These are phyloP conservation scores for Lamellibrachia satsuma DNA, from an alignment of 2,888 invertebrate genomes.

Conservation along the genomic window DNA sequence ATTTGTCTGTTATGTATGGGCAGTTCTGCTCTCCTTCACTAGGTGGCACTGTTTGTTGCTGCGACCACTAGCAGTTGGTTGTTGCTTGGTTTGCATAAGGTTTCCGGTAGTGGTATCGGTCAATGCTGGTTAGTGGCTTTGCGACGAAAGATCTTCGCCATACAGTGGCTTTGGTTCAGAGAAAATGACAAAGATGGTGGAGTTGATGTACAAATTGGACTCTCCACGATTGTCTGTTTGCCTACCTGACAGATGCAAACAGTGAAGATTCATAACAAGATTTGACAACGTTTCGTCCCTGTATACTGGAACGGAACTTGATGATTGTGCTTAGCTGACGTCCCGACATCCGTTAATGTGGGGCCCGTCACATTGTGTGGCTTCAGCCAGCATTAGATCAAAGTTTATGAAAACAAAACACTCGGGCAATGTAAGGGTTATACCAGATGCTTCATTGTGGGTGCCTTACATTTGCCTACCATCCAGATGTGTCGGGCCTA, in stretches of 20 bases:
- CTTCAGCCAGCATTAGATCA: neutral
- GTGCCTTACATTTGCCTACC: neutral
- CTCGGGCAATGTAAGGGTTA: no score
- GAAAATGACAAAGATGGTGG: neutral
- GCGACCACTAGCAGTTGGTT: neutral
- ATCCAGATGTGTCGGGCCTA: neutral
- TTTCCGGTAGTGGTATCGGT: neutral
- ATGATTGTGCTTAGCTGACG: neutral
- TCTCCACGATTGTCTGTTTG: neutral
- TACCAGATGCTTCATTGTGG: neutral
- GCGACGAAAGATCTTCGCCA: neutral
- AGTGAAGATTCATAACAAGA: neutral
- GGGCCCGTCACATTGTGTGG: neutral
- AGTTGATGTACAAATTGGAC: neutral
- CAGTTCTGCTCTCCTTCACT: neutral
- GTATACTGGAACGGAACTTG: neutral
- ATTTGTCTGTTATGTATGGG: neutral
- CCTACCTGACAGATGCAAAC: neutral
- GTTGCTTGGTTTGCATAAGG: neutral
- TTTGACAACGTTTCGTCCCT: neutral
- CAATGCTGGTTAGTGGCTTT: neutral
- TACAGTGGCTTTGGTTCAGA: neutral
- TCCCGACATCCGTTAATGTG: neutral
- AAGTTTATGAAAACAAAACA: no score
- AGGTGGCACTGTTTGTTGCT: neutral